Percentiles rank a stretch among this genome's conserved stretches.
phyloP scores from a whole-genome alignment of 2,113 vertebrate species.

The Chlamydotis undulata region DNA sequence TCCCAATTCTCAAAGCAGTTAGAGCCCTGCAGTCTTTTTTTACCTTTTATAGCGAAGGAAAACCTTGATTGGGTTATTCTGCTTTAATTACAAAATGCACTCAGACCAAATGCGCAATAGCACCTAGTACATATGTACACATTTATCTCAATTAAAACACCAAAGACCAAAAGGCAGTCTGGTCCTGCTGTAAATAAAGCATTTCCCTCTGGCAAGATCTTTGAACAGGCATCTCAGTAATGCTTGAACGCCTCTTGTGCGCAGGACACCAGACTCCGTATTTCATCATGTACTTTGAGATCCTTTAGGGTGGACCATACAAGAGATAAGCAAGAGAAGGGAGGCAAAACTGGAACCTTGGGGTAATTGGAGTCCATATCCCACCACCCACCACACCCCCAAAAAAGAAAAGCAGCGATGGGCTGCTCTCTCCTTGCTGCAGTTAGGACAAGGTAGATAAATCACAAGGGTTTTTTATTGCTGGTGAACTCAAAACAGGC shows the following conservation, averaged over 20 bases:
- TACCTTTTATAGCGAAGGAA: conserved; percentile 30
- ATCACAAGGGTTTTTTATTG: conserved; percentile 70
- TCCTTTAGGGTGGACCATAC: neutral
- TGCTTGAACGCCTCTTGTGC: neutral
- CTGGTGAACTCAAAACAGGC: conserved; percentile 78
- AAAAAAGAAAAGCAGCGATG: neutral
- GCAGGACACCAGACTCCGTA: neutral
- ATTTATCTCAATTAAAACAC: neutral
- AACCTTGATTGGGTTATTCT: conserved; percentile 36
- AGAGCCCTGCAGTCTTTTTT: neutral
- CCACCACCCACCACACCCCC: neutral
- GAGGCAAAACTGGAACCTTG: neutral
- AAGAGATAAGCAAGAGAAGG: neutral
- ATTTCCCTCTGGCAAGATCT: neutral
- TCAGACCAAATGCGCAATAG: neutral
- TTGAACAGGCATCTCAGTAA: neutral
- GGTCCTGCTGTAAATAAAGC: neutral
- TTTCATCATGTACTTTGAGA: neutral
- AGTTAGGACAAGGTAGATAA: conserved; percentile 57
- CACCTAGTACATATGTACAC: neutral
- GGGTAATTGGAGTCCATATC: neutral
- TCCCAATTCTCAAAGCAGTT: neutral
- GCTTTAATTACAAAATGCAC: conserved; percentile 49
- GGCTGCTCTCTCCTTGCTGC: neutral
- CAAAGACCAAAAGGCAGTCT: neutral